Percentiles rank a stretch among this genome's conserved stretches.
phyloP scores from a whole-genome alignment of 2,888 invertebrate genomes.

The Plagodis dolabraria region DNA sequence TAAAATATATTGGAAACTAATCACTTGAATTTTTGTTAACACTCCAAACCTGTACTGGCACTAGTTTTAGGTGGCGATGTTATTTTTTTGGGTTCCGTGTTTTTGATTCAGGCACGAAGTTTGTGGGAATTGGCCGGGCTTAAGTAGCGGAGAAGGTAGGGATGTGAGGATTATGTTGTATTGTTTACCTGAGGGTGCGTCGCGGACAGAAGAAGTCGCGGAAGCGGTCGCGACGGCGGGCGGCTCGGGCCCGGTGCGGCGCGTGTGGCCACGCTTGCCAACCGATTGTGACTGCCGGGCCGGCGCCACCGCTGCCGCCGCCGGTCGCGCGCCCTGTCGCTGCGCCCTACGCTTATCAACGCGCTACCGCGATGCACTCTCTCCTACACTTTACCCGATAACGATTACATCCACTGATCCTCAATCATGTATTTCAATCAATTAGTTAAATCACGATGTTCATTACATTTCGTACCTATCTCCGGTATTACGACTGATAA shows the following conservation, averaged over 20 bases:
- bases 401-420: constrained; percentile 57
- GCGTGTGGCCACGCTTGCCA: constrained; percentile 80
- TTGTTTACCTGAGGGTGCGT: constrained; percentile 74
- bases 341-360: constrained; percentile 73
- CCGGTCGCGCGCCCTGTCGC: constrained; percentile 48
- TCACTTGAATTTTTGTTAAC: constrained; percentile 61
- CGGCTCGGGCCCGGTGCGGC: constrained; percentile 66
- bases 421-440: constrained; percentile 22
- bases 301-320: constrained; percentile 44
- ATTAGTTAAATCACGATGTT: constrained; percentile 31
- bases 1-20: constrained; percentile 62
- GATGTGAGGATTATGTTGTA: constrained; percentile 36
- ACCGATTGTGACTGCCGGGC: constrained; percentile 73
- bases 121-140: constrained; percentile 8
- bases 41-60: constrained; percentile 61
- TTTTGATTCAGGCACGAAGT: constrained; percentile 21
- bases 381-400: constrained; percentile 49
- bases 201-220: constrained; percentile 58
- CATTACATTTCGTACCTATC: constrained; percentile 27
- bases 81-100: not conserved
- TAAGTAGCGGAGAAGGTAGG: constrained; percentile 36
- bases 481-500: constrained; percentile 12
- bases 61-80: constrained; percentile 48
- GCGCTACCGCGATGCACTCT: constrained; percentile 67
- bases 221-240: constrained; percentile 55